Percentiles rank a stretch among this genome's conserved stretches.
Evolutionary conservation across 1,140 invertebrate genomes (phyloP).

Genomic region (Drosophila equinoxialis): DNA sequence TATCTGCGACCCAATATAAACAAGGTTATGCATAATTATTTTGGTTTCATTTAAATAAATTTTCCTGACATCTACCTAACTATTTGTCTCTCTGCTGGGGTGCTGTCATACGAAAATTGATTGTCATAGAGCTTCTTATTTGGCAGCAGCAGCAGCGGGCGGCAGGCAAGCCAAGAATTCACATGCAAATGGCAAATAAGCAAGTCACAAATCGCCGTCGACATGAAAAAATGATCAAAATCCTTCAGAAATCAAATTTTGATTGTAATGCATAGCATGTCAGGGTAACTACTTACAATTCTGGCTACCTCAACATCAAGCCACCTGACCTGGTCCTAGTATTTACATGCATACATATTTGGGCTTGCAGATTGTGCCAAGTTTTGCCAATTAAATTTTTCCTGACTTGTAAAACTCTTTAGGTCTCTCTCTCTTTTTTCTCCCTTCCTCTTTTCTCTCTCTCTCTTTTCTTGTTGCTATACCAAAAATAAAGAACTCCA

Average conservation of each 20-base stretch:
- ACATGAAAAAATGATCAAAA: conserved; percentile 74
- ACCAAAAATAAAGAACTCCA: background rate
- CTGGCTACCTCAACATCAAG: conserved; percentile 35
- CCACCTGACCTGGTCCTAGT: conserved; percentile 37
- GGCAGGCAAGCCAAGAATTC: conserved; percentile 33
- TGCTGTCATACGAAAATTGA: conserved; percentile 64
- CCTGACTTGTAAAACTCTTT: conserved; percentile 38
- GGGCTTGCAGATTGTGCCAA: conserved; percentile 57
- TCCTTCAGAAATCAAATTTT: conserved; percentile 78
- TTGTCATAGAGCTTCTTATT: conserved; percentile 42
- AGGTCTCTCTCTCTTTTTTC: conserved; percentile 13
- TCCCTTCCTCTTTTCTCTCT: too few species aligned
- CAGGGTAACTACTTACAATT: conserved; percentile 32
- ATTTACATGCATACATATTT: conserved; percentile 29
- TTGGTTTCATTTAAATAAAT: conserved; percentile 75
- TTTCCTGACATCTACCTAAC: conserved; percentile 53
- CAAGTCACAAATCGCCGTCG: conserved; percentile 59
- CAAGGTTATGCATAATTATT: conserved; percentile 69
- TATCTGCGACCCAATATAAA: conserved; percentile 50
- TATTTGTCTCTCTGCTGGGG: conserved; percentile 40
- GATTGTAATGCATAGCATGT: conserved; percentile 71
- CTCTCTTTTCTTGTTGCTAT: conserved; percentile 23
- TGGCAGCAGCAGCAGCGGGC: background rate
- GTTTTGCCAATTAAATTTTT: conserved; percentile 71
- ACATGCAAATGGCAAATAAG: conserved; percentile 44